Base-by-base conservation (phyloP, 2,797 vertebrate genomes). In the Dendrocincla fuliginosa region DNA sequence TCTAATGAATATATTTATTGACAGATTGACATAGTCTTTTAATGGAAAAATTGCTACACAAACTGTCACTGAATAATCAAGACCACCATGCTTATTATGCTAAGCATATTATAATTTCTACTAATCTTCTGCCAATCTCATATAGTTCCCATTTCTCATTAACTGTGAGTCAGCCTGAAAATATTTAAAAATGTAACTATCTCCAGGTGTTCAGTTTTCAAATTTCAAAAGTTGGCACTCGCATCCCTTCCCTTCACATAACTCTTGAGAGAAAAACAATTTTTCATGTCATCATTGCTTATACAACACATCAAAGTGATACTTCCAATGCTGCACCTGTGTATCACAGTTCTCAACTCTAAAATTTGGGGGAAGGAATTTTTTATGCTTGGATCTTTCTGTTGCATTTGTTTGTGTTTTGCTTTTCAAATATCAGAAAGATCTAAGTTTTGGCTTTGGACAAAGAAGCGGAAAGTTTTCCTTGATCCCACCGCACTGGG, bases 21-120 rank as follows among this genome's bases (percentile, higher is more conserved):
- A 85, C 84, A 90, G 77, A 63, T 15, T 73, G 85, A 64, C 35
- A 81, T 3, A 60, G 65, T 9, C 70, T 74, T 87, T 93, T 91
- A 90, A 88, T n/a, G 23, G 89, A 94, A 92, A 89, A 89, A 85
- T 80, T 87, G 61, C 56, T 49, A 87, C 25, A 88, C 42, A 94
- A 92, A 82, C 52, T 90, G 67, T 63, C 68, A 94, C 77, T 50
- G 78, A 87, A 87, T 85, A 94, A 92, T 77, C 57, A 92, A 83
- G 89, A 87, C 56, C 53, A 89, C 69, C 42, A 57, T 77, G 60
- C 52, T 80, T 90, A 83, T 90, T 67, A 93, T 25, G 64, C 60
- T 87, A 78, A 86, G 76, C 60, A 65, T 68, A 85, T 84, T 77
- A 88, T 23, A 87, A 69, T 67, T 64, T 75, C 60, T 68, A 67